phyloP scores from a whole-genome alignment of 1,140 invertebrate genomes.

The Dufourea novaeangliae region DNA sequence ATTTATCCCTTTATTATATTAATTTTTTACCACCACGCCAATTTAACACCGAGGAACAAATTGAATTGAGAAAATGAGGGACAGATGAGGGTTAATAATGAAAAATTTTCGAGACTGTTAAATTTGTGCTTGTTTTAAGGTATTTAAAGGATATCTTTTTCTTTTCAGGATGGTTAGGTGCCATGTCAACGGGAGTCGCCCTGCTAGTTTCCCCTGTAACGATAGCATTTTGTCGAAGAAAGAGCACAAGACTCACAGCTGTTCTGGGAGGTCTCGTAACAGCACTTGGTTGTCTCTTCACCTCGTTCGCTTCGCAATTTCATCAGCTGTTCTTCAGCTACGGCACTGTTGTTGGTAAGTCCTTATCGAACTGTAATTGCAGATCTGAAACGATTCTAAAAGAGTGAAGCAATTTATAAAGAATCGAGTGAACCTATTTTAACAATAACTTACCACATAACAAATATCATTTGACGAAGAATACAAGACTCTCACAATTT shows the following conservation, averaged over 20 bases:
- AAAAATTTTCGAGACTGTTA: too few relatives aligned
- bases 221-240: slow-evolving; percentile 91
- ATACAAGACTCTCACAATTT: too few relatives aligned
- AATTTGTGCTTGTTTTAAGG: neutral
- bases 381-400: too few relatives aligned
- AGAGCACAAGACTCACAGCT: slow-evolving; percentile 93
- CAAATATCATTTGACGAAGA: too few relatives aligned
- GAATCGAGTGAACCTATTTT: too few relatives aligned
- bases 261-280: slow-evolving; percentile 93
- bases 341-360: slow-evolving; percentile 84
- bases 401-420: too few relatives aligned
- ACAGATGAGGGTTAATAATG: too few relatives aligned
- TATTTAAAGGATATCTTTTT: slow-evolving; percentile 38
- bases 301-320: slow-evolving; percentile 93
- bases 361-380: neutral
- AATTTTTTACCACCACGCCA: too few relatives aligned
- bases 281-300: slow-evolving; percentile 93
- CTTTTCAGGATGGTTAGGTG: slow-evolving; percentile 91
- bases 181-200: slow-evolving; percentile 90
- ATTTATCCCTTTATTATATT: too few relatives aligned
- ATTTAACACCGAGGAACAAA: too few relatives aligned
- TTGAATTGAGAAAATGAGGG: too few relatives aligned
- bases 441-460: too few relatives aligned
- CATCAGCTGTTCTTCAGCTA: slow-evolving; percentile 96
- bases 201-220: slow-evolving; percentile 91